Conservation (phyloP, 2,888 invertebrate species). For the Coenonympha arcania region DNA sequence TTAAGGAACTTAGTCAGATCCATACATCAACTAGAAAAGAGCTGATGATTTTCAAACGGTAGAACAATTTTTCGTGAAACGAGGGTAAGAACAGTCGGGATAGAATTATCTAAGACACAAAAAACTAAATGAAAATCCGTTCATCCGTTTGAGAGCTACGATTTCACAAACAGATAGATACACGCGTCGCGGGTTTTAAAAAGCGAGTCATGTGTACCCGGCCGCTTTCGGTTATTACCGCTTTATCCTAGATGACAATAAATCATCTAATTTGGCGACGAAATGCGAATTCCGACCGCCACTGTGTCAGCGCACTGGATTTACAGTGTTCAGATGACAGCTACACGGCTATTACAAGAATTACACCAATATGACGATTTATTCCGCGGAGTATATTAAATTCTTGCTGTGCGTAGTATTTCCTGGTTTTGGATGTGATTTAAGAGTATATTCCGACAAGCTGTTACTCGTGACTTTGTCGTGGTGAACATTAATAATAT, state of each 20-base stretch:
- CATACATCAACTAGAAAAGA: too few relatives aligned
- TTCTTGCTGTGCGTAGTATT: constrained; percentile 23
- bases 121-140: too few relatives aligned
- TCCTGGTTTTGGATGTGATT: neutral
- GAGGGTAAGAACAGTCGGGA: too few relatives aligned
- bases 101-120: too few relatives aligned
- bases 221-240: constrained; percentile 30
- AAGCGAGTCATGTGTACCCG: constrained; percentile 14
- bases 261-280: constrained; percentile 70
- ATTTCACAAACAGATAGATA: too few relatives aligned
- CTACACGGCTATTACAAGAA: constrained; percentile 56
- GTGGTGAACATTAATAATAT: too few relatives aligned
- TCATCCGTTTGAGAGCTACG: too few relatives aligned
- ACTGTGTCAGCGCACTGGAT: constrained; percentile 47
- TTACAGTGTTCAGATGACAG: constrained; percentile 57
- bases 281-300: constrained; percentile 48
- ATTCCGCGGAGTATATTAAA: constrained; percentile 51
- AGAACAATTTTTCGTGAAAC: too few relatives aligned
- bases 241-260: constrained; percentile 62
- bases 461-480: too few relatives aligned
- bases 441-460: neutral
- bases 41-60: too few relatives aligned
- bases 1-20: too few relatives aligned
- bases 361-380: constrained; percentile 60
- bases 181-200: too few relatives aligned